Evolutionary conservation across 2,888 invertebrate species (phyloP), one percentile per base, ranked within the genome.

Genomic region (Chrysotoxum bicinctum): DNA sequence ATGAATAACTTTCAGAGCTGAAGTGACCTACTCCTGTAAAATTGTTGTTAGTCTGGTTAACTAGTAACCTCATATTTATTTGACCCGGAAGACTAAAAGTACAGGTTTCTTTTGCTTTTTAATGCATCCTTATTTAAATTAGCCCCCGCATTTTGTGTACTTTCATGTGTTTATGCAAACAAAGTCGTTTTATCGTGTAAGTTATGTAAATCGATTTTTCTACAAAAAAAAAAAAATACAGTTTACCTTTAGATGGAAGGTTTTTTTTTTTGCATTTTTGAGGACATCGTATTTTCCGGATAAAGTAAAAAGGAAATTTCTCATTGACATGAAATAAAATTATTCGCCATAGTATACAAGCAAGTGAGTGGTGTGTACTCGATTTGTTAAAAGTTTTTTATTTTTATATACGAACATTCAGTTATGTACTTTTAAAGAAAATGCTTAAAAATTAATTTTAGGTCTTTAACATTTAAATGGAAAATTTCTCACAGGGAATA

Each of bases 141-240:
- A 32, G 14, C 45, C 26, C 32, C 35, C 19, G 21, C 10, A 48
- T 2, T 4, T 4, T 5, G 4, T 45, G 21, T 4, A 21, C 21
- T 26, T 6, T 26, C 26, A 4, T n/a, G n/a, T n/a, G n/a, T n/a
- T n/a, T n/a, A n/a, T n/a, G n/a, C 50, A 37, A 30, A 40, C 21
- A 52, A 32, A 23, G 3, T 50, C 50, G 50, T 58, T 56, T 19
- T 32, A 32, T 12, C 32, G 30, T 68, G 58, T 37, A 4, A 26
- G 62, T 62, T 69, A 76, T 76, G 76, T 60, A 69, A 76, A 76
- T 76, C 76, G 69, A 76, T 76, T 76, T 68, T 40, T 30, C 5
- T 40, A 6, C 5, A 2, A 16, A 2, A 37, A 26, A 76, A 68
- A 26, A 26, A 48, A 45, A 35, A 40, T 60, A 50, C 50, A 26